Evolutionary conservation across 2,797 vertebrate genomes (phyloP).

Genomic region (Myotis findleyi): DNA sequence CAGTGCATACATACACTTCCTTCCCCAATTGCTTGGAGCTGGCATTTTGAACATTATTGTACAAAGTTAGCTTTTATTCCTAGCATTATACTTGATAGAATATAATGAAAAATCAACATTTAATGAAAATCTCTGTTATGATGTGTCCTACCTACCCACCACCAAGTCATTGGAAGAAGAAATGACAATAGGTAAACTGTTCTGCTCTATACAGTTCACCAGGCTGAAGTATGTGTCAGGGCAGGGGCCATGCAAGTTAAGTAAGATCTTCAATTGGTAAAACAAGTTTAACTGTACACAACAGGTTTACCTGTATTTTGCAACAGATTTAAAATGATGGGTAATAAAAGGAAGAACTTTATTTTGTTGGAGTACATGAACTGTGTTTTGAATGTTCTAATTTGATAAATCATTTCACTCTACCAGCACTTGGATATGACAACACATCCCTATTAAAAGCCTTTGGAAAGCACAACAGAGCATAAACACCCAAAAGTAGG

Average conservation of each 20-base stretch:
- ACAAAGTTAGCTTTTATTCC: not conserved
- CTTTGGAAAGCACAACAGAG: not conserved
- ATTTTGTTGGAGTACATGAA: not conserved
- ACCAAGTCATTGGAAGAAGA: not conserved
- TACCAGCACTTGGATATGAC: not conserved
- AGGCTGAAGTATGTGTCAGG: not conserved
- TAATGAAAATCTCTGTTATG: conserved; percentile 8
- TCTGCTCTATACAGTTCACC: not conserved
- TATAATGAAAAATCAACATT: not conserved
- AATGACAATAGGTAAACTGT: not conserved
- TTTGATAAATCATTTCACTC: conserved; percentile 11
- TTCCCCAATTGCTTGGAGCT: not conserved
- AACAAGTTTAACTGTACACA: conserved; percentile 17
- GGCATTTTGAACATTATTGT: not conserved
- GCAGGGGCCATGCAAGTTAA: not conserved
- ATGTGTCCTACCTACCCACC: not conserved
- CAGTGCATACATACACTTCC: not conserved
- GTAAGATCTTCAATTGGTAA: not conserved
- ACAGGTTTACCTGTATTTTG: not conserved
- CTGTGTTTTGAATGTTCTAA: conserved; percentile 20
- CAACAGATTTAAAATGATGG: not conserved
- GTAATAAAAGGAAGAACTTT: conserved; percentile 33
- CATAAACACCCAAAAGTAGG: not conserved
- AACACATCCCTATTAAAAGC: not conserved
- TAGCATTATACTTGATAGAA: conserved; percentile 3